Evolutionary conservation across 64 coral and sea anemone species (phyloP).

Genomic region (Pocillopora damicornis): DNA sequence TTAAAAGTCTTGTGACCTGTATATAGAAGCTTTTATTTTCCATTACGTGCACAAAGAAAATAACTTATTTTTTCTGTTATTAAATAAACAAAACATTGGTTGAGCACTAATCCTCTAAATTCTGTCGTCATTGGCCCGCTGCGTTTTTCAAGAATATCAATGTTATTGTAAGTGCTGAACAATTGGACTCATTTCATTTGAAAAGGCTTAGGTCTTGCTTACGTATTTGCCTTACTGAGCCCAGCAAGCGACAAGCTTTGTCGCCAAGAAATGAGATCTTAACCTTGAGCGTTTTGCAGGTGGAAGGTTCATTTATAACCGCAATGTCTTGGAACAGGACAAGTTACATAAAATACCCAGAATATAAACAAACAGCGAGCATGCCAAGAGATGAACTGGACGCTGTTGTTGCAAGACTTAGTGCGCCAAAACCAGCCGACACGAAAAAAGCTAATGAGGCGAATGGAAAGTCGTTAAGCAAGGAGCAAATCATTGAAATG

Average conservation of each 20-base stretch:
- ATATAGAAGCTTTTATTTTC: too few relatives aligned
- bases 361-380: constrained; percentile 32
- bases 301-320: not conserved
- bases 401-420: constrained; percentile 50
- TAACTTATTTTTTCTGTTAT: too few relatives aligned
- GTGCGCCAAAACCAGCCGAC: constrained; percentile 34
- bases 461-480: constrained; percentile 5
- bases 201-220: too few relatives aligned
- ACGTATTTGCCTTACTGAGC: not conserved
- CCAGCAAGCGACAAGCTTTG: not conserved
- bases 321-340: constrained; percentile 75
- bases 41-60: too few relatives aligned
- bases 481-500: constrained; percentile 65
- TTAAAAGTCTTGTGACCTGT: too few relatives aligned
- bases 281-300: not conserved
- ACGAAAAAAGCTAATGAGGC: not conserved
- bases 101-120: too few relatives aligned
- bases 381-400: constrained; percentile 61
- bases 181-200: not conserved
- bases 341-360: constrained; percentile 75
- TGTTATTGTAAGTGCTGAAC: not conserved
- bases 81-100: too few relatives aligned
- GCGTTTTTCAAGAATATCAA: too few relatives aligned
- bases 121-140: too few relatives aligned
- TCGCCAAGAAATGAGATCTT: constrained; percentile 6